These are phyloP conservation scores for Poecilia picta DNA, from an alignment of 2,797 vertebrate genomes.

Conservation along the genomic window DNA sequence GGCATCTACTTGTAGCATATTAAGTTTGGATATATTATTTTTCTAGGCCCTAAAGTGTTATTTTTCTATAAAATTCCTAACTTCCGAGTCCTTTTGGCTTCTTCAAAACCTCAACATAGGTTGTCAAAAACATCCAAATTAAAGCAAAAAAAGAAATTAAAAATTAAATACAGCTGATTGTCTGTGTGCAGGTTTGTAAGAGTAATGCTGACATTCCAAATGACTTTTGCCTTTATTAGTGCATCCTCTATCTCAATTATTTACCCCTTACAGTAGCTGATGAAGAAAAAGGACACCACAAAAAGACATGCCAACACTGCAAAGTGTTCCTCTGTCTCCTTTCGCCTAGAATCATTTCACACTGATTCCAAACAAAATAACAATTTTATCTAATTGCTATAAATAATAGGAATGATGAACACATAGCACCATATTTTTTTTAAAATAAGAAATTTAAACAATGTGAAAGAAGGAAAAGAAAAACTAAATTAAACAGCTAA, in stretches of 20 bases:
- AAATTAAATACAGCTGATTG: slow-evolving; percentile 32
- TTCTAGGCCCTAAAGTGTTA: slow-evolving; percentile 49
- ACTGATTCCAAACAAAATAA: slow-evolving; percentile 84
- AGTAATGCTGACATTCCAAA: slow-evolving; percentile 70
- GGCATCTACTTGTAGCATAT: slow-evolving; percentile 63
- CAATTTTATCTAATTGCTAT: slow-evolving; percentile 75
- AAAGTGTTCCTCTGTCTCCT: slow-evolving; percentile 68
- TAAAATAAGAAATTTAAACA: slow-evolving; percentile 79
- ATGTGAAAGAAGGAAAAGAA: slow-evolving; percentile 66
- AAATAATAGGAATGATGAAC: slow-evolving; percentile 96
- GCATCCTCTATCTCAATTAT: slow-evolving; percentile 33
- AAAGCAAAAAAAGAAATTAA: slow-evolving; percentile 9
- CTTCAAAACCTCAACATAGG: slow-evolving; percentile 48
- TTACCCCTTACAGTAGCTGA: slow-evolving; percentile 56
- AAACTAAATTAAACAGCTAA: slow-evolving; percentile 38
- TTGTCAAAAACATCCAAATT: slow-evolving; percentile 39
- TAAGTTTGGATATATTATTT: slow-evolving; percentile 33
- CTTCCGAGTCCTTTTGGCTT: slow-evolving; percentile 42
- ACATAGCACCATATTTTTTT: slow-evolving; percentile 94
- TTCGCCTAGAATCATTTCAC: slow-evolving; percentile 63
- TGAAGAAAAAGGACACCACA: slow-evolving; percentile 69
- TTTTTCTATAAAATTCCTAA: slow-evolving; percentile 13
- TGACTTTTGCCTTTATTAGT: slow-evolving; percentile 43
- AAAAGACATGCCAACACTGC: slow-evolving; percentile 70
- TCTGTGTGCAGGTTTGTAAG: slow-evolving; percentile 27